phyloP scores from a whole-genome alignment of 2,113 vertebrate genomes.

The Muntiacus reevesi region DNA sequence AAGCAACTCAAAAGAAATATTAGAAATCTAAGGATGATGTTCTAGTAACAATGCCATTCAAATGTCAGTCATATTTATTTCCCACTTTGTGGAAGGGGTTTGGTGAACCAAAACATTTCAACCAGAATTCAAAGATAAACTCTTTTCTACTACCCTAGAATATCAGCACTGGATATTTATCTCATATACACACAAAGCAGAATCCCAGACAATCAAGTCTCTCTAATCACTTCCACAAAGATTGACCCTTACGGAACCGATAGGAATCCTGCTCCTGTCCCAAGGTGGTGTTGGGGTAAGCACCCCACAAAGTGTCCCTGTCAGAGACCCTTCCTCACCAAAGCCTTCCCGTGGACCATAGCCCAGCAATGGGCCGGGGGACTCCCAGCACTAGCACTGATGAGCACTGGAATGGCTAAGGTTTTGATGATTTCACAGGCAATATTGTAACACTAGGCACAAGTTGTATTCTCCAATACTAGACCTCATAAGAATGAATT shows the following conservation, averaged over 20 bases:
- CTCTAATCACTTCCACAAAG: slow-evolving; percentile 49
- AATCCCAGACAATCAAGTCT: slow-evolving; percentile 54
- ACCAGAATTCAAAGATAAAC: slow-evolving; percentile 41
- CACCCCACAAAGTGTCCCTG: not conserved
- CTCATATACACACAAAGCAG: not conserved
- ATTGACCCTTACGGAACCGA: slow-evolving; percentile 24
- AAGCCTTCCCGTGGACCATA: slow-evolving; percentile 65
- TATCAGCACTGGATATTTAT: not conserved
- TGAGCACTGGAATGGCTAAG: not conserved
- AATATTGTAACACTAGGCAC: not conserved
- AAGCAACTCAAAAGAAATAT: not conserved
- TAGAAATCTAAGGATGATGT: not conserved
- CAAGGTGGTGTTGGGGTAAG: not conserved
- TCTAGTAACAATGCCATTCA: not conserved
- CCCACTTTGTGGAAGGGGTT: not conserved
- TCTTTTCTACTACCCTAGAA: slow-evolving; percentile 42
- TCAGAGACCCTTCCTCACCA: slow-evolving; percentile 49
- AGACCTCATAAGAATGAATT: slow-evolving; percentile 60
- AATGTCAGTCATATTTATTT: not conserved
- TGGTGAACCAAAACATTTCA: slow-evolving; percentile 60
- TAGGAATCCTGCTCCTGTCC: slow-evolving; percentile 57
- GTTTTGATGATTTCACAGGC: not conserved
- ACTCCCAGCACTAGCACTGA: slow-evolving; percentile 50
- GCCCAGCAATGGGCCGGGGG: fast-evolving
- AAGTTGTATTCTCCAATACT: slow-evolving; percentile 6